Conservation (phyloP, 1,140 invertebrate genomes). For the Ostrea denselamellosa region DNA sequence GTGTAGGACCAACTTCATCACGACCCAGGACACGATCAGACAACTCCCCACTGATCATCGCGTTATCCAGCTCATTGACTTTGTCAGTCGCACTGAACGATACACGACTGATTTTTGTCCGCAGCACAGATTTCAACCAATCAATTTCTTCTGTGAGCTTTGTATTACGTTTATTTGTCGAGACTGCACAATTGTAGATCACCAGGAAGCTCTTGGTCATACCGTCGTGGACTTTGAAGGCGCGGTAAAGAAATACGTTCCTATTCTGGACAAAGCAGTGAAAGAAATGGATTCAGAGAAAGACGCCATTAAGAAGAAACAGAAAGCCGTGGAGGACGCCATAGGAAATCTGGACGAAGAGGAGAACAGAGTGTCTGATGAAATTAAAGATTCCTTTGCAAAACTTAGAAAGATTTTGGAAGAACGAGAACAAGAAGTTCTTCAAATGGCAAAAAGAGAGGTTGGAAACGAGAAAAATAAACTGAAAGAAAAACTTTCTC, state of each 20-base stretch:
- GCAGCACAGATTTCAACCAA: constrained; percentile 66
- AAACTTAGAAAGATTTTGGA: constrained; percentile 59
- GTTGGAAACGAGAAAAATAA: constrained; percentile 64
- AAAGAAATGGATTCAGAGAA: constrained; percentile 64
- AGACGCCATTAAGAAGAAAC: constrained; percentile 58
- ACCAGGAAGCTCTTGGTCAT: constrained; percentile 69
- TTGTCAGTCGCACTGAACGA: constrained; percentile 65
- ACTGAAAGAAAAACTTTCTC: constrained; percentile 61
- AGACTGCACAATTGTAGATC: constrained; percentile 72
- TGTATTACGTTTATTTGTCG: constrained; percentile 69
- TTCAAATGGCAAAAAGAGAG: constrained; percentile 60
- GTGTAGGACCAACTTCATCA: constrained; percentile 64
- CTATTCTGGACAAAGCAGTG: constrained; percentile 64
- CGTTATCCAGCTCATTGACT: constrained; percentile 70
- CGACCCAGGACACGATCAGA: constrained; percentile 62
- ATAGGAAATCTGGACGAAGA: constrained; percentile 58
- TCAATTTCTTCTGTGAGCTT: constrained; percentile 73
- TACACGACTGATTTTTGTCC: constrained; percentile 67
- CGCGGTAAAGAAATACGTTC: constrained; percentile 64
- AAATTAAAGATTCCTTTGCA: constrained; percentile 62
- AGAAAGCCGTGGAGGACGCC: constrained; percentile 56
- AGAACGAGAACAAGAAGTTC: constrained; percentile 65
- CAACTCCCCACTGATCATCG: constrained; percentile 69
- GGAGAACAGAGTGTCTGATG: constrained; percentile 54
- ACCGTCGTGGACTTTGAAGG: constrained; percentile 67